Base-by-base conservation (phyloP, 1,140 invertebrate genomes). In the Rhyzopertha dominica region DNA sequence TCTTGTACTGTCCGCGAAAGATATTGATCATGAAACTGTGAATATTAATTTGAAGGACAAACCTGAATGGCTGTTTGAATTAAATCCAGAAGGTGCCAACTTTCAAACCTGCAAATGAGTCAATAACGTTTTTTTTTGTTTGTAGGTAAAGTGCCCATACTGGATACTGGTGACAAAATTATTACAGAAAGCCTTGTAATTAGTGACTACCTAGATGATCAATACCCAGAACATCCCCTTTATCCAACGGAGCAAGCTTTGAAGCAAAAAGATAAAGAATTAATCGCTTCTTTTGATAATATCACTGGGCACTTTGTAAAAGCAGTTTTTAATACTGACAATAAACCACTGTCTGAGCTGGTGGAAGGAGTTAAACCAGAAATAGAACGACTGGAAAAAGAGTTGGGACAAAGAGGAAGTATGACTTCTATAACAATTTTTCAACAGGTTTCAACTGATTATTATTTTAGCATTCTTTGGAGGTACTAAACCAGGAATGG, bases 401-500 rank as follows among this genome's bases (percentile, higher is more conserved):
- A 45, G 31, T 22, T 45, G 14, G 17, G 18, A 28, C 36, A 37
- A 18, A 25, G 43, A 29, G 43, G 43, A 37, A 36, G n/a, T 1
- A 4, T 7, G 3, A 4, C 23, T 37, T 7, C 12, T 22, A n/a
- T 3, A 10, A 22, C 8, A 5, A 22, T 22, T 1, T 19, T 9
- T 37, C 12, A 8, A 22, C 34, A 7, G 2, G 13, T 9, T 37
- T 37, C 4, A 5, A 5, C 16, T 10, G 30, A n/a, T n/a, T 14
- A 32, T 45, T 45, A 28, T 19, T 29, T 80, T 76, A 4, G 69
- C 67, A n/a, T 90, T 79, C 54, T 80, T 85, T 56, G 74, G 74
- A 47, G 84, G 85, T 35, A 55, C 66, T 9, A 65, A 75, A 38
- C 84, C 85, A 8, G 84, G 82, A 12, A 85, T 85, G 74, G 72